Evolutionary conservation across 1,140 invertebrate genomes (phyloP).

Genomic region (Agrypnia vestita): DNA sequence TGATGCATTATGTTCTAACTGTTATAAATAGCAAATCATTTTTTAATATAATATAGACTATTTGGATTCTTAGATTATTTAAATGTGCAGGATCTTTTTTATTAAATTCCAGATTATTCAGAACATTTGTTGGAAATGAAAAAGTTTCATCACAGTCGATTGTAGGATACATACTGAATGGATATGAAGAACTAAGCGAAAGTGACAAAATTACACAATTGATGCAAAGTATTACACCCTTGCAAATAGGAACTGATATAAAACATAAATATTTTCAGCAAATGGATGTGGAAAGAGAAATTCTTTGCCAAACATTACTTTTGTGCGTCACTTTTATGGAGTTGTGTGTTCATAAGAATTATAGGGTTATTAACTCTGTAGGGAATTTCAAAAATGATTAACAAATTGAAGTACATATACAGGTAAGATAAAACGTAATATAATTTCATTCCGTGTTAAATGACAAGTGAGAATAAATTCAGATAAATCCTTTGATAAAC

Average conservation of each 20-base stretch:
- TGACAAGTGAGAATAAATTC: too few relatives aligned
- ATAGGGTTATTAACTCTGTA: background rate
- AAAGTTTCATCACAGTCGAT: slow-evolving; percentile 68
- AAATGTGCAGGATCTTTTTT: background rate
- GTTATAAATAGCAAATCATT: too few relatives aligned
- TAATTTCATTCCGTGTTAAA: too few relatives aligned
- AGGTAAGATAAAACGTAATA: too few relatives aligned
- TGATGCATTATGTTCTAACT: too few relatives aligned
- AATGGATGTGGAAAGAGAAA: slow-evolving; percentile 67
- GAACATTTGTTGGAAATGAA: slow-evolving; percentile 69
- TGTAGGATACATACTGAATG: slow-evolving; percentile 61
- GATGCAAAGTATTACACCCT: slow-evolving; percentile 8
- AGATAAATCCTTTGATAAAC: too few relatives aligned
- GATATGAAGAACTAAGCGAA: background rate
- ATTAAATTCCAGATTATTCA: slow-evolving; percentile 65
- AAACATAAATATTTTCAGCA: slow-evolving; percentile 37
- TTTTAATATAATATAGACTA: too few relatives aligned
- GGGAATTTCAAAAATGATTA: background rate
- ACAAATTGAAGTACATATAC: background rate
- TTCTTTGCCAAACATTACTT: slow-evolving; percentile 68
- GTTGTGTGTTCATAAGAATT: slow-evolving; percentile 68
- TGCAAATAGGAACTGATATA: slow-evolving; percentile 7
- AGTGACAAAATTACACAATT: slow-evolving; percentile 12
- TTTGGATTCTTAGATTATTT: too few relatives aligned
- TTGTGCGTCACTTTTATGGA: slow-evolving; percentile 70